Evolutionary conservation across 2,888 invertebrate genomes (phyloP), one percentile per base, ranked within the genome.

Genomic region (Sphaerophoria rueppellii): DNA sequence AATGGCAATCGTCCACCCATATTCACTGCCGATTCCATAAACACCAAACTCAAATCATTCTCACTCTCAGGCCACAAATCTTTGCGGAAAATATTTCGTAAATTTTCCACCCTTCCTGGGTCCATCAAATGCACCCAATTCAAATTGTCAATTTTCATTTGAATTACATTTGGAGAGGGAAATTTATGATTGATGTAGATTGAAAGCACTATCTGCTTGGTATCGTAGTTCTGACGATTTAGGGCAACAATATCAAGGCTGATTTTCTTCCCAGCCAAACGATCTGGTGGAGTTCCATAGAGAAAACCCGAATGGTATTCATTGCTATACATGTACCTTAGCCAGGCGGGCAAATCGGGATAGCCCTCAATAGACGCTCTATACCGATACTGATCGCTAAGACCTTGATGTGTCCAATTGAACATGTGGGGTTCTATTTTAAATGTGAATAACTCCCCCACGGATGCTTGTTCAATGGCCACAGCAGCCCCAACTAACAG

Each of bases 111-210:
- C 76, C 95, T 93, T 87, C 91, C 94, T 14, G 94, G 93, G 91
- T 96, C 95, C 89, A 98, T 95, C 89, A 98, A 93, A 89, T 98
- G 97, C 87, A 97, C 96, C 71, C 97, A 96, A 89, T 98, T 97
- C 34, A 97, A 92, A 91, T 98, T 98, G 90, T 97, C 96, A 61
- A 98, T 96, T 92, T 98, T 98, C 89, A 98, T 92, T 89, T 97
- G 96, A 5, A 97, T 95, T 89, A 97, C 95, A 89, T 95, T 95
- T 55, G 94, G 94, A 0, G 96, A 95, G 85, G 95, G 93, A 87
- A 94, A 94, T 89, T 96, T 96, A 14, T 94, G 93, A 4, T 93
- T 92, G 12, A 97, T 93, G 70, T 93, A 93, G 74, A 97, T 92
- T 0, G 94, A 93, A 7, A 96, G 90, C 0, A 94, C 91, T 52